Evolutionary conservation across 2,797 vertebrate species (phyloP).

Genomic region (Phoxinus dragarum): DNA sequence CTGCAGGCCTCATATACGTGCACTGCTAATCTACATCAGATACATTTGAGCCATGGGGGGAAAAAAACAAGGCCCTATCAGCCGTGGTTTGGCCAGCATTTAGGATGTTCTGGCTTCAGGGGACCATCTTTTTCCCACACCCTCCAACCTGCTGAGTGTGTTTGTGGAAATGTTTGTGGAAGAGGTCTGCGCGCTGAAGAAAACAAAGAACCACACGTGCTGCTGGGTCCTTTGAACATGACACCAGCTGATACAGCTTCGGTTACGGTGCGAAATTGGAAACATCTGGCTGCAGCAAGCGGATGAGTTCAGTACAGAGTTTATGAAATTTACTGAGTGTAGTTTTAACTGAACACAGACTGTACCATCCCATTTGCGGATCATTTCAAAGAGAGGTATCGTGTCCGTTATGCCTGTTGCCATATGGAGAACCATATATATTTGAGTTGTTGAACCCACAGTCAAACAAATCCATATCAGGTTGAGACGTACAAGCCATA

Average conservation of each 20-base stretch:
- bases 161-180: slow-evolving; percentile 75
- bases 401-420: slow-evolving; percentile 25
- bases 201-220: slow-evolving; percentile 61
- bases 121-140: slow-evolving; percentile 71
- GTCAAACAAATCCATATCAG: slow-evolving; percentile 49
- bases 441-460: slow-evolving; percentile 44
- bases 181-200: slow-evolving; percentile 60
- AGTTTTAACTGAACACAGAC: slow-evolving; percentile 51
- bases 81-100: slow-evolving; percentile 54
- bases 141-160: slow-evolving; percentile 65
- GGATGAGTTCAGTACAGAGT: slow-evolving; percentile 49
- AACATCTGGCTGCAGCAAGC: slow-evolving; percentile 69
- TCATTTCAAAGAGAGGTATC: slow-evolving; percentile 43
- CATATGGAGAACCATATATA: slow-evolving; percentile 36
- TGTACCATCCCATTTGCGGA: slow-evolving; percentile 33
- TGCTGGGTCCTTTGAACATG: slow-evolving; percentile 75
- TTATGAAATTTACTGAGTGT: slow-evolving; percentile 51
- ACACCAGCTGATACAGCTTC: slow-evolving; percentile 72
- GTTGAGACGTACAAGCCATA: background rate
- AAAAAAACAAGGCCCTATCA: slow-evolving; percentile 62
- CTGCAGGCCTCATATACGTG: slow-evolving; percentile 48
- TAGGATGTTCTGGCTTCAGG: slow-evolving; percentile 51
- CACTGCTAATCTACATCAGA: slow-evolving; percentile 64
- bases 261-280: slow-evolving; percentile 69
- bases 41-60: slow-evolving; percentile 59